Conservation (phyloP, 2,888 invertebrate species). For the Cactoblastis cactorum region DNA sequence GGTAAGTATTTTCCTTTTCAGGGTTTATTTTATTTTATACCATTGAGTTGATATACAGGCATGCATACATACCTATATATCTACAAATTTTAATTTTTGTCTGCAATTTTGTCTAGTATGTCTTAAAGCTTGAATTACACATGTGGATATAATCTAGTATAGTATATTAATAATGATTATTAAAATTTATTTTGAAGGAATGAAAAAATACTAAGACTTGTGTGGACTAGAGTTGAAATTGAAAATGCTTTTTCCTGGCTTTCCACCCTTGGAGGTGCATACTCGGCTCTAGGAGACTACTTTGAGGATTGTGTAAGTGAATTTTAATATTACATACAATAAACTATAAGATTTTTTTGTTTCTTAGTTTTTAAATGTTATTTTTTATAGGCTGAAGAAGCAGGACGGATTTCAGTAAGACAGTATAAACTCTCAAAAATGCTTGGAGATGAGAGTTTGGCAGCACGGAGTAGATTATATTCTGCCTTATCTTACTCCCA, state of each 20-base stretch:
- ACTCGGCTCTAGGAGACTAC: conserved; percentile 95
- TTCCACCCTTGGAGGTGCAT: conserved; percentile 97
- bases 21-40: background rate
- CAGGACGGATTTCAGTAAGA: conserved; percentile 90
- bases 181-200: conserved; percentile 51
- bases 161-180: too few relatives aligned
- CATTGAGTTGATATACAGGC: background rate
- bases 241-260: conserved; percentile 95
- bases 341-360: too few relatives aligned
- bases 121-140: too few relatives aligned
- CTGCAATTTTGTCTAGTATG: background rate
- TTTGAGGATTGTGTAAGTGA: conserved; percentile 85
- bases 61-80: background rate
- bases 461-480: conserved; percentile 91
- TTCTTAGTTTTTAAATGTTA: too few relatives aligned
- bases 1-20: conserved; percentile 66
- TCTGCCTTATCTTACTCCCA: conserved; percentile 93
- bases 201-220: conserved; percentile 51
- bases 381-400: conserved; percentile 86
- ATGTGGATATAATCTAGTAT: too few relatives aligned
- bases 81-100: background rate
- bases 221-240: conserved; percentile 84
- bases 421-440: conserved; percentile 90
- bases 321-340: conserved; percentile 4
- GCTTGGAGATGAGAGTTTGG: conserved; percentile 89